A percentile compares a stretch with the other conserved stretches of the same genome.
Conservation (phyloP, 2,888 invertebrate species). For the Galeruca laticollis region DNA sequence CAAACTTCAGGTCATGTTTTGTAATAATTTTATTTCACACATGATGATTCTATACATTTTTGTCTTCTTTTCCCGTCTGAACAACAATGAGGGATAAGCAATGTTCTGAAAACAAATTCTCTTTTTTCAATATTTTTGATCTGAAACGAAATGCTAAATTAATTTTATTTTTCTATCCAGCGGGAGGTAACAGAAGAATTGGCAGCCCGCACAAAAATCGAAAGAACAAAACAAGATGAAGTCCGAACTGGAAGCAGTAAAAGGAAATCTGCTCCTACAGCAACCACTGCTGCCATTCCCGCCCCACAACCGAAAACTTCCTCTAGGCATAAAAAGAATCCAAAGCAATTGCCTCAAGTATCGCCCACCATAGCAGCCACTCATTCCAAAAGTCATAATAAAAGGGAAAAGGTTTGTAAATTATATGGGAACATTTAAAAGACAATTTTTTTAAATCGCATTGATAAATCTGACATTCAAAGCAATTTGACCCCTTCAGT, state of each 20-base stretch:
- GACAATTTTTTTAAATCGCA: too few species aligned
- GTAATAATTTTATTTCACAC: too few species aligned
- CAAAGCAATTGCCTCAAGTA: constrained; percentile 42
- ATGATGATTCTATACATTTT: constrained; percentile 22
- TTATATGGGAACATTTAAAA: not conserved
- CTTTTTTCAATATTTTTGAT: not conserved
- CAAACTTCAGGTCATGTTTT: too few species aligned
- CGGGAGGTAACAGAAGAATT: constrained; percentile 82
- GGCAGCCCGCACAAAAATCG: constrained; percentile 78
- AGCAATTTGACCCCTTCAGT: too few species aligned
- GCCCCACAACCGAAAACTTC: constrained; percentile 45
- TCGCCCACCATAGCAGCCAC: constrained; percentile 35
- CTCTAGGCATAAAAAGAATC: constrained; percentile 46
- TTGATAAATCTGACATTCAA: too few species aligned
- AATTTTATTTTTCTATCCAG: constrained; percentile 62
- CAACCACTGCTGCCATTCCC: constrained; percentile 61
- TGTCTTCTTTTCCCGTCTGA: constrained; percentile 35
- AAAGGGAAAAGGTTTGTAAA: constrained; percentile 41
- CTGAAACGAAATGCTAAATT: not conserved
- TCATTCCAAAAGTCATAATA: constrained; percentile 36
- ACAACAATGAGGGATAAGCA: constrained; percentile 16
- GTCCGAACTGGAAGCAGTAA: constrained; percentile 73
- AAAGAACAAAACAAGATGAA: constrained; percentile 73
- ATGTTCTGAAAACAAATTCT: constrained; percentile 2
- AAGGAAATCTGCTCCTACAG: constrained; percentile 69